Base-by-base conservation (phyloP, 2,888 invertebrate species). In the Glaucopsyche alexis region DNA sequence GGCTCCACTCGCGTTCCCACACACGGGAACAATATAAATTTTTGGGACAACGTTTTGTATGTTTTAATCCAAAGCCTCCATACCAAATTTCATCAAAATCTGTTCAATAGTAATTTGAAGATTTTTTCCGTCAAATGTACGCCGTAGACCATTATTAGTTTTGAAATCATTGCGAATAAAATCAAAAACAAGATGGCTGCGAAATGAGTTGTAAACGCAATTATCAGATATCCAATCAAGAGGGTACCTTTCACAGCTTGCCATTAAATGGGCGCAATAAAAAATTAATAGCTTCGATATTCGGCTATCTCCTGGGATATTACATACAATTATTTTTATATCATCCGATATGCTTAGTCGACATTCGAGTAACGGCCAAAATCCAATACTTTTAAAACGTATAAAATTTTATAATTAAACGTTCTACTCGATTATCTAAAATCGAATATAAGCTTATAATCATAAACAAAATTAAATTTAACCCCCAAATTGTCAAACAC, bases 211-310 rank as follows among this genome's bases (percentile, higher is more conserved):
- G 64, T 49, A 14, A 66, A 29, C 19, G 67, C 67, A 45, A 69
- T 69, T 49, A 69, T 29, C 13, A 16, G 29, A 13, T 19, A 69
- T 69, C 69, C 69, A 69, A 67, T 67, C 45, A 67, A n/a, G 19
- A 13, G 19, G 66, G 47, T 47, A 69, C 67, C 45, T 67, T 13
- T 11, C 42, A 67, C 49, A 29, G 69, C 69, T 69, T 29, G 19
- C 4, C 69, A 29, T 47, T 14, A 47, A 14, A 16, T 9, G 45
- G 69, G 14, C 3, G 69, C 47, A 69, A 29, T 69, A 69, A 69
- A 69, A 66, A 69, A 69, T 49, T 69, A 69, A 69, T 29, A 47
- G 19, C 13, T 19, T 47, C 67, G 45, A 45, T 67, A 67, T 67
- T 45, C 67, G 45, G 67, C 4, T 4, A 16, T 19, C 9, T 45